Evolutionary conservation across 2,888 invertebrate species (phyloP), one percentile per base, ranked within the genome.

Genomic region (Eupithecia centaureata): DNA sequence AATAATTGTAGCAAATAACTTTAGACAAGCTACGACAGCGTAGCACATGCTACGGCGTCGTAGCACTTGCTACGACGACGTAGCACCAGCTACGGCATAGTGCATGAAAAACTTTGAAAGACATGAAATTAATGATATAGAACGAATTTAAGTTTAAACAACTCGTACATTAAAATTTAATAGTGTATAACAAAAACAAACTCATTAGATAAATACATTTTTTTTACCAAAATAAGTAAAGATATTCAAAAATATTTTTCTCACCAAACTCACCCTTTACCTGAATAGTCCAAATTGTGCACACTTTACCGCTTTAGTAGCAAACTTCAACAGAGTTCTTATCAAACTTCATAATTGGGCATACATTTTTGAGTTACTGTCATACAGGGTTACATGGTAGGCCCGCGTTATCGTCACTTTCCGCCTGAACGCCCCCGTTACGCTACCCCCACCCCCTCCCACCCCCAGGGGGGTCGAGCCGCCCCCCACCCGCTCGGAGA

Each of bases 401-500:
- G 91, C 91, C 85, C 88, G 80, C 78, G 92, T 93, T 93, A 93
- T 93, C 94, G 91, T 90, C 91, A 89, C 87, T 91, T 93, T 93
- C 92, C 86, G 86, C 92, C 89, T 93, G 92, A 91, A 93, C 93
- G 93, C 93, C 81, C 84, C 79, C 90, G 91, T 90, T 90, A 92
- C 91, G 86, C 85, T 77, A 76, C 78, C 81, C 85, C 72, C 66
- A 22, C 73, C 69, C 77, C 75, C 65, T 62, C 68, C 71, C 67
- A 63, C 71, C 72, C 65, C 73, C 72, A 35, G 30, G 54, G 54
- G 27, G 15, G 27, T 4, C 66, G 71, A 22, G n/a, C 62, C 67
- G 62, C 60, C 74, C 64, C 12, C 75, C 77, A 73, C 76, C 78
- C 70, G 74, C 76, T 73, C 79, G 80, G 80, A 85, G 85, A 88